Percentiles rank a stretch among this genome's conserved stretches.
Evolutionary conservation across 2,888 invertebrate species (phyloP).

Genomic region (Coelinius sp.): DNA sequence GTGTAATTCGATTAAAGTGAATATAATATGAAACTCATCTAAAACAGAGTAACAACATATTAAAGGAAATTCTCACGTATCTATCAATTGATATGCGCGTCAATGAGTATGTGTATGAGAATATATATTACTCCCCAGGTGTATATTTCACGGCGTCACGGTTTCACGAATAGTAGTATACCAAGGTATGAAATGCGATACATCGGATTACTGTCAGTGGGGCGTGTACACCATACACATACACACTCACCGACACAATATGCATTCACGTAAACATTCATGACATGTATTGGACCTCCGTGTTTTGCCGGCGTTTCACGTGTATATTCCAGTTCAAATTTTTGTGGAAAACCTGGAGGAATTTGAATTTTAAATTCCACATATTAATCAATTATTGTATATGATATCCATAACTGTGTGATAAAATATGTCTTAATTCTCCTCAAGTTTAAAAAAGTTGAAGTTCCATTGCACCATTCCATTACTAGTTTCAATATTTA

Average conservation of each 20-base stretch:
- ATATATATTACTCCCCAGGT: constrained; percentile 8
- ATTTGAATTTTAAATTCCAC: not conserved
- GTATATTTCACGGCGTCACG: constrained; percentile 30
- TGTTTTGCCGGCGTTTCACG: not conserved
- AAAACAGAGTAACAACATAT: not conserved
- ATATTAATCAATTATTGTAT: not conserved
- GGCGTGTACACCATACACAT: not conserved
- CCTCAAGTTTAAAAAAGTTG: not conserved
- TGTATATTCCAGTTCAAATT: not conserved
- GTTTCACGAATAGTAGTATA: constrained; percentile 25
- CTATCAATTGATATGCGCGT: constrained; percentile 17
- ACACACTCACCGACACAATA: not conserved
- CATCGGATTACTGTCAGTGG: constrained; percentile 35
- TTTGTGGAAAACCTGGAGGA: not conserved
- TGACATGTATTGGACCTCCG: not conserved
- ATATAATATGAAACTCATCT: not conserved
- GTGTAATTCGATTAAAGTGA: not conserved
- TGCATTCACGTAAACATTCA: not conserved
- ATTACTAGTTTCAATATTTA: not conserved
- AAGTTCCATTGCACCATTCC: not conserved
- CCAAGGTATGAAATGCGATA: constrained; percentile 36
- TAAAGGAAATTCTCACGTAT: constrained; percentile 2
- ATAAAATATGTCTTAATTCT: no score
- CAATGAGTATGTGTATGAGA: constrained; percentile 7
- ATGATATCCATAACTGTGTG: not conserved